Base-by-base conservation (phyloP, 2,113 vertebrate species). In the Geothlypis trichas region DNA sequence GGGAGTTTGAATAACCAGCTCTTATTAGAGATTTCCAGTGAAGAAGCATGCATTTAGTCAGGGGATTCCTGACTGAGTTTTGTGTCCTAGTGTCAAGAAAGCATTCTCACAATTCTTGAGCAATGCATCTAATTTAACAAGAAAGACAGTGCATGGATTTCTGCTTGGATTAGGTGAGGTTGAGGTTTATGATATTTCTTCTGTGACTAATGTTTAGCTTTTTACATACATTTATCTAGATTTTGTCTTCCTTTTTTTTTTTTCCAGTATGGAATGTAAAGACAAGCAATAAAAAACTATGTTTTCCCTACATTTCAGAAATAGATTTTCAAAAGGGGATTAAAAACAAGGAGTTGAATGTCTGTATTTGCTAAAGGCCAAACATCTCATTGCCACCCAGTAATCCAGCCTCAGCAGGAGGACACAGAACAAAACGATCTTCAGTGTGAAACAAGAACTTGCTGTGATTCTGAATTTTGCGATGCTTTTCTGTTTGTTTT, bases 401-500 rank as follows among this genome's bases (percentile, higher is more conserved):
- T 67, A 88, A 90, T 65, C 8, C 44, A 80, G 52, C 15, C 30
- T 27, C 57, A 63, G 47, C 44, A 54, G 65, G 44, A 95, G 28
- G 33, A 88, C 71, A 74, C 13, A 84, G 42, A 90, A 76, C 14
- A 92, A 84, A 93, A 85, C 84, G 3, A 49, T 74, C 84, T 33
- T n/a, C 69, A 75, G 11, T n/a, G 24, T 75, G 76, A 93, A 90
- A 72, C 41, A 81, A 90, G 61, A 77, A 61, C 46, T 93, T 16
- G 2, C 39, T 67, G 52, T 41, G 59, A 66, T 66, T 95, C 59
- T 90, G 46, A 74, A 93, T 94, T 96, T 88, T 42, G 39, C 8
- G 83, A 92, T 72, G 15, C 71, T 88, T 91, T 93, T 35, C 68
- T 83, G 18, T 86, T 90, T 94, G 15, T 61, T 92, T 95, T 95